Percentiles rank a stretch among this genome's conserved stretches.
Evolutionary conservation across 2,113 vertebrate species (phyloP).

Genomic region (Nothocercus julius): DNA sequence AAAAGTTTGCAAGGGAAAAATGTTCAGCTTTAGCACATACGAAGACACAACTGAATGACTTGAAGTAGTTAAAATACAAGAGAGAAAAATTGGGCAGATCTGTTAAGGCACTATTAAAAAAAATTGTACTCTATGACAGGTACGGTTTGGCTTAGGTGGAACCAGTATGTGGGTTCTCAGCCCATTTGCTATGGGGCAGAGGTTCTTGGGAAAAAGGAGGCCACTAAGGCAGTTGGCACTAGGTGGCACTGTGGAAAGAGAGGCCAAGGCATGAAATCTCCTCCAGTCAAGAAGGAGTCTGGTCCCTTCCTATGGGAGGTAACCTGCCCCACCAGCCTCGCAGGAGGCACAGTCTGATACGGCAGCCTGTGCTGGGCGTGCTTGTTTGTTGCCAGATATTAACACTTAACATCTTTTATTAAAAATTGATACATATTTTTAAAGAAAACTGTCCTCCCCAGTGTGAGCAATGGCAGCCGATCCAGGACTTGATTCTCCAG

Average conservation of each 20-base stretch:
- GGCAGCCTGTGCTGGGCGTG: not conserved
- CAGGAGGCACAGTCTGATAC: not conserved
- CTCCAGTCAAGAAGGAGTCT: not conserved
- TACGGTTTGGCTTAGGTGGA: not conserved
- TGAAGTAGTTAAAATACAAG: not conserved
- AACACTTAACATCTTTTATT: not conserved
- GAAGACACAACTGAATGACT: not conserved
- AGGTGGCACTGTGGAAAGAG: constrained; percentile 7
- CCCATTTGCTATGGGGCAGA: not conserved
- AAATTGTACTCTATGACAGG: no score
- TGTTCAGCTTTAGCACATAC: not conserved
- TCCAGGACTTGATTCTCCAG: not conserved
- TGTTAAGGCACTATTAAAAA: not conserved
- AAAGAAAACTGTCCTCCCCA: not conserved
- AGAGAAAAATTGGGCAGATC: not conserved
- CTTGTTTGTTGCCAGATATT: not conserved
- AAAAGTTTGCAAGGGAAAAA: not conserved
- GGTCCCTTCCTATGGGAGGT: not conserved
- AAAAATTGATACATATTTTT: not conserved
- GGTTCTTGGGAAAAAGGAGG: not conserved
- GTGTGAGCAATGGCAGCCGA: accelerated
- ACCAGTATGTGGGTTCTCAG: not conserved
- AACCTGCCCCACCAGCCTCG: accelerated
- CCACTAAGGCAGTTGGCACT: not conserved
- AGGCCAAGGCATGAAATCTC: not conserved